These are phyloP conservation scores for Cryptophagus acutangulus DNA, from an alignment of 2,888 invertebrate genomes.

Conservation along the genomic window DNA sequence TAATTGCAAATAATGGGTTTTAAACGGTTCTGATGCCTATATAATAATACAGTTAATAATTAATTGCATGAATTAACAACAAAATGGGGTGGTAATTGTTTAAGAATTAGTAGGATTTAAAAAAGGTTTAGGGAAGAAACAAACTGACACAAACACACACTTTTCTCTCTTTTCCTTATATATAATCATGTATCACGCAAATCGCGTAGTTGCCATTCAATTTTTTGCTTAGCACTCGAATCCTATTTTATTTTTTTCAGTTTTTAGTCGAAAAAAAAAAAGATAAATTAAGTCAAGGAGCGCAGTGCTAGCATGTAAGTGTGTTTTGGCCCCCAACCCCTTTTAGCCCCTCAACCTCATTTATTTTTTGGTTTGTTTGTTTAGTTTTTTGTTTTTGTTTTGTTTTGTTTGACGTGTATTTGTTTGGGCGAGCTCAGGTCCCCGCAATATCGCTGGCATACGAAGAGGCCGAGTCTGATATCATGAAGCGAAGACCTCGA, in stretches of 20 bases:
- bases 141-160: constrained; percentile 41
- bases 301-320: constrained; percentile 44
- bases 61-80: background rate
- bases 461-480: constrained; percentile 97
- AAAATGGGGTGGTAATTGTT: constrained; percentile 3
- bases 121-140: constrained; percentile 23
- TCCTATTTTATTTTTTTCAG: constrained; percentile 12
- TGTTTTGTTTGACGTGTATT: constrained; percentile 45
- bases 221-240: constrained; percentile 45
- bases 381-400: constrained; percentile 18
- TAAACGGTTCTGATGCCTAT: constrained; percentile 27
- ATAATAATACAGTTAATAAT: background rate
- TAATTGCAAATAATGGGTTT: constrained; percentile 12
- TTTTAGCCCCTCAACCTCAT: background rate
- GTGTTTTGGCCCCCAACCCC: constrained; percentile 27
- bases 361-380: constrained; percentile 3
- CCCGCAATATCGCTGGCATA: constrained; percentile 98
- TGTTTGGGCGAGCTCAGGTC: constrained; percentile 62
- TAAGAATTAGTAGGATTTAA: constrained; percentile 1
- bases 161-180: constrained; percentile 26
- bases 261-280: too few species aligned
- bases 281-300: constrained; percentile 41
- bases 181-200: constrained; percentile 28
- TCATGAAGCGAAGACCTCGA: constrained; percentile 98
- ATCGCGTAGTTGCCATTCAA: constrained; percentile 36